Percentiles rank a stretch among this genome's conserved stretches.
Conservation (phyloP, 2,797 vertebrate genomes). For the Dallia pectoralis region DNA sequence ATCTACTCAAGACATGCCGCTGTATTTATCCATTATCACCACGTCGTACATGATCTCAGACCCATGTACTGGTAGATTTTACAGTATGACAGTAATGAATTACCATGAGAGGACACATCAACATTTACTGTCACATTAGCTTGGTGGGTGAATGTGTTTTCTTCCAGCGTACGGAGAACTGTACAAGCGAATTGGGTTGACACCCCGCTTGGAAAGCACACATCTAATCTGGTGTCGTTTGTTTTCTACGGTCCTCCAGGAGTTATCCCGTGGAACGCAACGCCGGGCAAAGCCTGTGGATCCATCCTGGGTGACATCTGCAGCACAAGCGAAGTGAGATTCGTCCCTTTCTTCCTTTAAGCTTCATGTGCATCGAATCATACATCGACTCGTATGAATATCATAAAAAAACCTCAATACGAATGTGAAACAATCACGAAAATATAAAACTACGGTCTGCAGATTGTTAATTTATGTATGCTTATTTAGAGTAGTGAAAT, state of each 20-base stretch:
- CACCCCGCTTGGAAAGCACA: background rate
- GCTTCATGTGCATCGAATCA: too few species aligned
- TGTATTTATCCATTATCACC: background rate
- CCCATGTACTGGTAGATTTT: background rate
- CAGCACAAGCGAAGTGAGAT: slow-evolving; percentile 90
- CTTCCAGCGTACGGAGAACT: background rate
- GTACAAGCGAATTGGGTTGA: background rate
- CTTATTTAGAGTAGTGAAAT: too few species aligned
- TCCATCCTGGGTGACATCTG: slow-evolving; percentile 89
- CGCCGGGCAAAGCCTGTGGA: slow-evolving; percentile 92
- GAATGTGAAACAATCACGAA: background rate
- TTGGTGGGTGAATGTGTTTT: background rate
- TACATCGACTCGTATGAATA: background rate
- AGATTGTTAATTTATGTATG: background rate
- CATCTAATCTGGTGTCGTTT: background rate
- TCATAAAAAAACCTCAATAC: background rate
- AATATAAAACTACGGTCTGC: background rate
- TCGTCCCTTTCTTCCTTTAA: background rate
- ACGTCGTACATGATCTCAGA: background rate
- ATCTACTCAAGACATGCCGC: too few species aligned
- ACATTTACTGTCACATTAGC: background rate
- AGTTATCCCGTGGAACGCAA: slow-evolving; percentile 92
- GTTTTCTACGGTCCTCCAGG: slow-evolving; percentile 72
- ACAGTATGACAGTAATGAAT: background rate
- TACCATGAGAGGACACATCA: background rate